Percentiles rank a stretch among this genome's conserved stretches.
phyloP scores from a whole-genome alignment of 2,113 vertebrate species.

The Miniopterus natalensis region DNA sequence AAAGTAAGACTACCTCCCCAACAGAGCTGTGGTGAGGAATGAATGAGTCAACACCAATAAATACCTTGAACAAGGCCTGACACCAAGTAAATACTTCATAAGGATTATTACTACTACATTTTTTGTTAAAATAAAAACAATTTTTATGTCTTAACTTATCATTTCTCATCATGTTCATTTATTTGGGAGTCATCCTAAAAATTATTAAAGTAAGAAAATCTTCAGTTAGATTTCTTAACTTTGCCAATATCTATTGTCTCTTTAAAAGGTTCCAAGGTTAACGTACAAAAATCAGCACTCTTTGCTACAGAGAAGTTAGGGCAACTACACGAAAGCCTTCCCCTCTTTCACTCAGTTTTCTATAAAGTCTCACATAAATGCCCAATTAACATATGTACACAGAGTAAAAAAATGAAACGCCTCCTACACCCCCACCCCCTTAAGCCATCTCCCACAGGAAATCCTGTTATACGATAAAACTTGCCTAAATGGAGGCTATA shows the following conservation, averaged over 20 bases:
- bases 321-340: not conserved
- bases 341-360: not conserved
- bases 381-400: not conserved
- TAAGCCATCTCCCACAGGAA: not conserved
- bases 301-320: not conserved
- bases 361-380: not conserved
- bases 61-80: not conserved
- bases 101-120: not conserved
- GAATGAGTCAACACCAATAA: not conserved
- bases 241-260: not conserved
- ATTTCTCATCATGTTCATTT: not conserved
- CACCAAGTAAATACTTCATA: no score
- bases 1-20: not conserved
- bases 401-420: not conserved
- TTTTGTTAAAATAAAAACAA: slow-evolving; percentile 28
- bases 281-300: not conserved
- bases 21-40: not conserved
- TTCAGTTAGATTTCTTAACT: not conserved
- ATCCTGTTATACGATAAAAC: not conserved
- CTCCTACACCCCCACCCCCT: not conserved
- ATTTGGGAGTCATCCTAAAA: not conserved
- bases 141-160: not conserved
- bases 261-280: not conserved
- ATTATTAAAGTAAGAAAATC: slow-evolving; percentile 10
- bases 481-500: not conserved